Evolutionary conservation across 2,888 invertebrate species (phyloP).

Genomic region (Amblyteles armatorius): DNA sequence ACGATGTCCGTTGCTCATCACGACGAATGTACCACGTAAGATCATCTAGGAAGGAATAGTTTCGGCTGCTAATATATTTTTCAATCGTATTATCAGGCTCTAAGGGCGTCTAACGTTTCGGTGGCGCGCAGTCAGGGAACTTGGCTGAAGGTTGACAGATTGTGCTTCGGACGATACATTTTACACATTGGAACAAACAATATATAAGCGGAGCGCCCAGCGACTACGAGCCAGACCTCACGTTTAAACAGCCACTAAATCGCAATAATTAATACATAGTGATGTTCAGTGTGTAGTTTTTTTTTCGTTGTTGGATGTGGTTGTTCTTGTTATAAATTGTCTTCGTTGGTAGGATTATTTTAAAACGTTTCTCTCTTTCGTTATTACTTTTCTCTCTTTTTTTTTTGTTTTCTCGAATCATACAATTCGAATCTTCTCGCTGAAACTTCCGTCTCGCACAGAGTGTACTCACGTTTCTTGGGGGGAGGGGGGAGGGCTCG

Average conservation of each 20-base stretch:
- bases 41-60: constrained; percentile 34
- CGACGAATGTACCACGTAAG: constrained; percentile 71
- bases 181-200: background rate
- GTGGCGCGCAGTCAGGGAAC: constrained; percentile 27
- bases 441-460: constrained; percentile 73
- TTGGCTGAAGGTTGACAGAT: background rate
- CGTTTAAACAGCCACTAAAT: constrained; percentile 49
- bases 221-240: background rate
- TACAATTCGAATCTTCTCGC: constrained; percentile 55
- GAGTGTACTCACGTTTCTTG: constrained; percentile 75
- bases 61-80: constrained; percentile 43
- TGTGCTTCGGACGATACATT: background rate
- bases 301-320: constrained; percentile 71
- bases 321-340: constrained; percentile 72
- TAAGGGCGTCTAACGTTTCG: constrained; percentile 37
- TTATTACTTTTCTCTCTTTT: constrained; percentile 24
- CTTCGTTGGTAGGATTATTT: constrained; percentile 49
- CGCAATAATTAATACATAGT: constrained; percentile 58
- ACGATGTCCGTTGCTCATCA: constrained; percentile 65
- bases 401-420: constrained; percentile 24
- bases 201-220: constrained; percentile 5
- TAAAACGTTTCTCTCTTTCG: constrained; percentile 39
- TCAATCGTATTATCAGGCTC: constrained; percentile 47
- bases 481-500: constrained; percentile 63
- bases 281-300: constrained; percentile 70